These are phyloP conservation scores for Anolis apletophallus DNA, from an alignment of 2,797 vertebrate genomes.

Conservation along the genomic window DNA sequence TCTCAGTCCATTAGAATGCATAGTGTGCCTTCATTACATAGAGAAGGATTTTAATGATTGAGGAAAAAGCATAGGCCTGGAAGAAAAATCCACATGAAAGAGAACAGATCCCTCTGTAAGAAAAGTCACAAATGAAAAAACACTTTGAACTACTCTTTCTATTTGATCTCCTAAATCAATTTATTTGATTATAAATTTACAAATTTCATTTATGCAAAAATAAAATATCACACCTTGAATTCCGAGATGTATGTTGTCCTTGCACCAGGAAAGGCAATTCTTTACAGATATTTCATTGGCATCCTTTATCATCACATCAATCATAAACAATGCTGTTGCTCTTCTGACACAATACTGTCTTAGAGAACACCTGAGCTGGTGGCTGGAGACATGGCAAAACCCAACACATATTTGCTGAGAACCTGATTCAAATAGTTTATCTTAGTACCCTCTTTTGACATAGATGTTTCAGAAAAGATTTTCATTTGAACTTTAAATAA, in stretches of 20 bases:
- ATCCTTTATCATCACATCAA: rapidly evolving
- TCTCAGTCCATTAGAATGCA: not conserved
- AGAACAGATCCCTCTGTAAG: not conserved
- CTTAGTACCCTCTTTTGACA: not conserved
- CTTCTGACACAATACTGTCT: too few relatives aligned
- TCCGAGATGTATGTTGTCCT: not conserved
- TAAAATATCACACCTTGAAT: not conserved
- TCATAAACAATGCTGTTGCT: not conserved
- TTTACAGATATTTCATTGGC: not conserved
- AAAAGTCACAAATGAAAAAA: not conserved
- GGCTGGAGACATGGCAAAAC: not conserved
- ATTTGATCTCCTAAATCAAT: slow-evolving; percentile 30
- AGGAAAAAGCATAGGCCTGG: not conserved
- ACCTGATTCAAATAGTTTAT: not conserved
- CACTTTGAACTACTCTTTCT: slow-evolving; percentile 14
- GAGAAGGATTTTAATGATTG: not conserved
- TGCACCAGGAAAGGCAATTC: not conserved
- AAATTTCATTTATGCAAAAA: slow-evolving; percentile 1
- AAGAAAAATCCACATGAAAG: not conserved
- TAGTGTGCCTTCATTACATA: not conserved
- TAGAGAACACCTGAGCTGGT: not conserved
- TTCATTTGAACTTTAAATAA: not conserved
- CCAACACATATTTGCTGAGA: not conserved
- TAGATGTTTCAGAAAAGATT: not conserved
- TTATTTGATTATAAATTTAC: slow-evolving; percentile 19